phyloP scores from a whole-genome alignment of 2,888 invertebrate species.

The Parochlus steinenii region DNA sequence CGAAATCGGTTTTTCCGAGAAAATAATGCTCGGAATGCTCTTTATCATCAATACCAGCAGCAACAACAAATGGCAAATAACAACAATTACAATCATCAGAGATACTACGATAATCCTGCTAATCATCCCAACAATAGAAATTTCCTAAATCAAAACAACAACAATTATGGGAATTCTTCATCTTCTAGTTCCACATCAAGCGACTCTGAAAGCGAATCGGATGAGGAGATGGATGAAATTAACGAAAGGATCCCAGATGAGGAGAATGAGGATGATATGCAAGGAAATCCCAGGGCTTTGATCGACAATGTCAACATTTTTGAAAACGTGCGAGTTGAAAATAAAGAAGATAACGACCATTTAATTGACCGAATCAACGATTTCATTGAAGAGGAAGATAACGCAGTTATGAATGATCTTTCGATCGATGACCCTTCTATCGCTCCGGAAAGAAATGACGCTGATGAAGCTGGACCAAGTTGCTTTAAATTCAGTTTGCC shows the following conservation, averaged over 20 bases:
- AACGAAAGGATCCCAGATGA: constrained; percentile 6
- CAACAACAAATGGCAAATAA: constrained; percentile 11
- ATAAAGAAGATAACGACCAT: constrained; percentile 10
- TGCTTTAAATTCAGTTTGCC: constrained; percentile 7
- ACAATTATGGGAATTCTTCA: constrained; percentile 13
- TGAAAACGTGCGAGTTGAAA: constrained; percentile 10
- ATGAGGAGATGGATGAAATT: constrained; percentile 14
- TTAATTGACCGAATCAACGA: constrained; percentile 11
- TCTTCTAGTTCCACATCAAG: constrained; percentile 12
- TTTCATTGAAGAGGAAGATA: constrained; percentile 11
- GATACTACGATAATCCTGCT: constrained; percentile 8
- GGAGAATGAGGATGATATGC: not conserved
- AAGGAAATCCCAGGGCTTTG: not conserved
- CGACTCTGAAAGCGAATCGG: constrained; percentile 14
- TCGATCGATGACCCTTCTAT: constrained; percentile 2
- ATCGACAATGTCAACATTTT: too few species aligned
- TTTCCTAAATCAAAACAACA: constrained; percentile 8
- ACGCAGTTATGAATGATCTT: constrained; percentile 10
- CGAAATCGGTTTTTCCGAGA: constrained; percentile 30
- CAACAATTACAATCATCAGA: constrained; percentile 13
- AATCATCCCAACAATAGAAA: constrained; percentile 2
- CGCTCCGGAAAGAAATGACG: not conserved
- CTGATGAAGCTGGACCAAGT: constrained; percentile 7
- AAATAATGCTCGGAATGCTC: constrained; percentile 17
- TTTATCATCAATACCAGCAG: constrained; percentile 14